phyloP scores from a whole-genome alignment of 2,888 invertebrate genomes.

The Sinopyrophorus schimmeli region DNA sequence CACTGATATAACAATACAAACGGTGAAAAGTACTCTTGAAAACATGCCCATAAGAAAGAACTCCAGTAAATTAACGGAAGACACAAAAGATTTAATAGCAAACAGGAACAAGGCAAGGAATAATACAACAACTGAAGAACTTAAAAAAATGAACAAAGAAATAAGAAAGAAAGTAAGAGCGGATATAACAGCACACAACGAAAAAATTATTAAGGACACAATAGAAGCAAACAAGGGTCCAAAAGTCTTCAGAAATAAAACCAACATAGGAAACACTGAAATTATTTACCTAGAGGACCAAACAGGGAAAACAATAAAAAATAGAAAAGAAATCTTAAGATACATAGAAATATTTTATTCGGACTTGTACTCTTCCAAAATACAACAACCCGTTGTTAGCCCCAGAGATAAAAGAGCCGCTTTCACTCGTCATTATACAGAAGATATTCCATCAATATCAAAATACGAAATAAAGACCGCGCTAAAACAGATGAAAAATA shows the following conservation, averaged over 20 bases:
- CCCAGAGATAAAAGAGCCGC: slow-evolving; percentile 1
- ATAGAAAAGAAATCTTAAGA: background rate
- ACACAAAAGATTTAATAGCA: no score
- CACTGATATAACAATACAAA: no score
- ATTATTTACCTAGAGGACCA: background rate
- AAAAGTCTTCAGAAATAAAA: slow-evolving; percentile 2
- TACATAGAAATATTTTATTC: no score
- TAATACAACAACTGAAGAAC: no score
- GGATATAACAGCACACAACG: no score
- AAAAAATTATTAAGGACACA: background rate
- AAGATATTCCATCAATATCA: background rate
- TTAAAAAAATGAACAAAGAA: no score
- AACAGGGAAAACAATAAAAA: background rate
- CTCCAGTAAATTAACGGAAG: no score
- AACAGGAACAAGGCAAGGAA: no score
- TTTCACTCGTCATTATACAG: background rate
- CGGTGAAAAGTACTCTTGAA: no score
- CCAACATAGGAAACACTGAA: background rate
- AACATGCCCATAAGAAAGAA: no score
- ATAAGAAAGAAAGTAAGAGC: no score
- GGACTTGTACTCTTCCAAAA: background rate
- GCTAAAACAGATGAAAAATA: background rate
- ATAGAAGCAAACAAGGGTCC: background rate
- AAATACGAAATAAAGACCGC: slow-evolving; percentile 5
- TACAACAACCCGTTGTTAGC: background rate